Evolutionary conservation across 2,888 invertebrate species (phyloP), one percentile per base, ranked within the genome.

Genomic region (Lysandra bellargus): DNA sequence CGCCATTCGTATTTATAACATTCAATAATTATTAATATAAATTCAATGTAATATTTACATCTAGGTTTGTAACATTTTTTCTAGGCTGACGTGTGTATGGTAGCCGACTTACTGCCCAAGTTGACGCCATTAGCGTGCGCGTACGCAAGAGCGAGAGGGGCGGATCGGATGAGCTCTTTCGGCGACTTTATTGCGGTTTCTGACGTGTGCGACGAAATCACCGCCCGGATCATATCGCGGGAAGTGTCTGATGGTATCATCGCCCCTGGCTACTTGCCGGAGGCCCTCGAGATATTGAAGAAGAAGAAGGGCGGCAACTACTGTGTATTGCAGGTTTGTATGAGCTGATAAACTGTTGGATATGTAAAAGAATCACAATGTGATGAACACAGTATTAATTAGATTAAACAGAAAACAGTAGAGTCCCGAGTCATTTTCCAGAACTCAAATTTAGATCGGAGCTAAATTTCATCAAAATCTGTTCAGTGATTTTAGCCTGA

Each of bases 231-330:
- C 80, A 98, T 99, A 81, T 97, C 98, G 0, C 96, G 97, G 33
- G 97, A 99, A 94, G 99, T 99, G 0, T 99, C 99, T 0, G 99
- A 99, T 91, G 99, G 99, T n/a, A 97, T 99, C 77, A 97, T 99
- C 84, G 99, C 99, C 0, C 99, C 99, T 0, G 98, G 97, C 0
- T 99, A 98, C 89, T 95, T 96, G 0, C 93, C 96, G 0, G 97
- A 97, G 84, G 99, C 99, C 1, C 90, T 99, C 64, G 96, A 97
- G 81, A 93, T 99, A 53, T 91, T 99, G 72, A 97, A 96, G 86
- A 99, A 99, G 91, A 99, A 99, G 95, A 99, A 99, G 90, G 97
- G 97, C 81, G 99, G 99, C 17, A 96, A 93, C 77, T 99, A 99
- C 88, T 99, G 99, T 86, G 95, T 99, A 33, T 92, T 99, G 64